Evolutionary conservation across 2,888 invertebrate species (phyloP).

Genomic region (Drosophila mercatorum): DNA sequence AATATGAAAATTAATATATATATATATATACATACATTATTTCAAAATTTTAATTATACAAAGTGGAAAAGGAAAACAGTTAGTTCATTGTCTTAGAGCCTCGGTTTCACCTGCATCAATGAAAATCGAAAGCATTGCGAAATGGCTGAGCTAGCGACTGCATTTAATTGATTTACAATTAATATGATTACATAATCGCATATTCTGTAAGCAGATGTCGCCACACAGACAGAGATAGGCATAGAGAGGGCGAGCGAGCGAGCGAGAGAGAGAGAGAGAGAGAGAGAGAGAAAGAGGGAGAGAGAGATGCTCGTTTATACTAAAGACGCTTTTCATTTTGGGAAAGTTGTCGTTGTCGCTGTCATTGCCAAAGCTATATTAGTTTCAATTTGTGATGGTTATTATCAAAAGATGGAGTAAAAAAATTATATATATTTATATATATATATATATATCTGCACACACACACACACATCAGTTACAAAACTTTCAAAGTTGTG

Average conservation of each 20-base stretch:
- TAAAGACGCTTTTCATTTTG: conserved; percentile 70
- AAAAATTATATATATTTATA: conserved; percentile 30
- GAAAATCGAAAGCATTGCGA: conserved; percentile 74
- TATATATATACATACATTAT: too few species aligned
- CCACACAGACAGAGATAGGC: neutral
- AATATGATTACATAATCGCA: conserved; percentile 59
- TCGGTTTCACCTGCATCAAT: conserved; percentile 44
- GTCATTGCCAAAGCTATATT: conserved; percentile 52
- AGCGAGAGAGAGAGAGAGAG: neutral
- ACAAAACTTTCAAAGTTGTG: conserved; percentile 69
- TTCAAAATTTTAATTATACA: too few species aligned
- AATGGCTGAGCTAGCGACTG: conserved; percentile 52
- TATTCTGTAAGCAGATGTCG: conserved; percentile 47
- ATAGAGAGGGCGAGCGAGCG: neutral
- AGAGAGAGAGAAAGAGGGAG: neutral
- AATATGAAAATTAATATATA: neutral
- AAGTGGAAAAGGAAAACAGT: too few species aligned
- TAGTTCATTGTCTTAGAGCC: conserved; percentile 2
- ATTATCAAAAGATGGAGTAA: conserved; percentile 69
- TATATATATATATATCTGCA: conserved; percentile 3
- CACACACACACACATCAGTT: conserved; percentile 24
- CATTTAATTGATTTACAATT: conserved; percentile 67
- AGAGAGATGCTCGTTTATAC: conserved; percentile 11
- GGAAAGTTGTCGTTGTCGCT: conserved; percentile 60
- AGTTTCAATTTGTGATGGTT: conserved; percentile 71